phyloP scores from a whole-genome alignment of 92 coral and sea anemone species.

The Siderastrea radians region DNA sequence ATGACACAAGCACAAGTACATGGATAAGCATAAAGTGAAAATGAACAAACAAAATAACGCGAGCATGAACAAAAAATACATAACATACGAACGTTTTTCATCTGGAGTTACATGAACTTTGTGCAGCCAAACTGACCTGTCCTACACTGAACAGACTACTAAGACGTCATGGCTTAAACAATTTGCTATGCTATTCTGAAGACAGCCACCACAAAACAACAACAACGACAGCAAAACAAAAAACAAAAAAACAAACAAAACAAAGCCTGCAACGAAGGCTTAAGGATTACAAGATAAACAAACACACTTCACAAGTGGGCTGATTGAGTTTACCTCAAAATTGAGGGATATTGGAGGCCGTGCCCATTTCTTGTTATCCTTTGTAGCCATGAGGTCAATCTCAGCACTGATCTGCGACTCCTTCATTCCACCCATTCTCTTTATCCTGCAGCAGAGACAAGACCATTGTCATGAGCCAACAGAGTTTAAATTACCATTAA shows the following conservation, averaged over 20 bases:
- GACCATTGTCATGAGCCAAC: neutral
- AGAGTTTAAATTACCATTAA: neutral
- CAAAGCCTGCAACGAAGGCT: neutral
- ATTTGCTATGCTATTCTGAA: too few species aligned
- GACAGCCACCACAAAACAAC: too few species aligned
- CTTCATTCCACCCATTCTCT: constrained; percentile 99
- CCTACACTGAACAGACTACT: too few species aligned
- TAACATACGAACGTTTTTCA: too few species aligned
- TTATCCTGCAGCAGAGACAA: constrained; percentile 71
- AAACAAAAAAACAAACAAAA: too few species aligned
- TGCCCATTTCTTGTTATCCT: constrained; percentile 98
- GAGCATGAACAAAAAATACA: too few species aligned
- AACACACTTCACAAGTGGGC: too few species aligned
- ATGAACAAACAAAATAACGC: too few species aligned
- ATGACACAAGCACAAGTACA: neutral
- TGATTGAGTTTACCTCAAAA: constrained; percentile 86
- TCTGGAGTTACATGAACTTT: too few species aligned
- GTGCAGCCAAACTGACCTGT: too few species aligned
- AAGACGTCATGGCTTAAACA: too few species aligned
- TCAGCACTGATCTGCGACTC: constrained; percentile 99
- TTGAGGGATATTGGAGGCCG: constrained; percentile 98
- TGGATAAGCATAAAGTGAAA: neutral
- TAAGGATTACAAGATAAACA: neutral
- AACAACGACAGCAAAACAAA: too few species aligned
- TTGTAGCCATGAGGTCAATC: constrained; percentile 97